Evolutionary conservation across 2,113 vertebrate species (phyloP).

Genomic region (Anoplopoma fimbria): DNA sequence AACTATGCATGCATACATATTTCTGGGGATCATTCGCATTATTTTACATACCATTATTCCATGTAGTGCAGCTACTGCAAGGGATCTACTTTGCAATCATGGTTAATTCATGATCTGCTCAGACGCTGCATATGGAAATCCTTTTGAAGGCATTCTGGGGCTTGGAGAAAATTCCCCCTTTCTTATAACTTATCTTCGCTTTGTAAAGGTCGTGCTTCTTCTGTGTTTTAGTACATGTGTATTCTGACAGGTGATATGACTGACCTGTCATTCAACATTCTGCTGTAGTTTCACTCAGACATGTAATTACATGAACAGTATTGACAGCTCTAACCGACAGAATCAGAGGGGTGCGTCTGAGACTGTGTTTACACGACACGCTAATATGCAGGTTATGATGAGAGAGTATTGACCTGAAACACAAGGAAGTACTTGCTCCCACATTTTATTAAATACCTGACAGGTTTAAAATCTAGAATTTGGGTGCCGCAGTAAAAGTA

Average conservation of each 20-base stretch:
- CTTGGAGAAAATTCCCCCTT: slow-evolving; percentile 36
- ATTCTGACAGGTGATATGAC: slow-evolving; percentile 9
- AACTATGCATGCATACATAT: slow-evolving; percentile 40
- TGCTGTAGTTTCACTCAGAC: slow-evolving; percentile 15
- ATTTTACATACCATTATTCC: slow-evolving; percentile 75
- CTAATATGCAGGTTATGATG: background rate
- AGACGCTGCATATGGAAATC: slow-evolving; percentile 59
- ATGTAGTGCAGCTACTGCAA: slow-evolving; percentile 50
- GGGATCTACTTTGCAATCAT: slow-evolving; percentile 69
- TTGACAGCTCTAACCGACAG: background rate
- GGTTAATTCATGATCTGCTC: slow-evolving; percentile 74
- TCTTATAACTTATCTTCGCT: slow-evolving; percentile 37
- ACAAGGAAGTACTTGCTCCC: too few species aligned
- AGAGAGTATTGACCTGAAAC: background rate
- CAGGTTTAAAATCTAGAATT: background rate
- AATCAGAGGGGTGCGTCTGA: slow-evolving; percentile 7
- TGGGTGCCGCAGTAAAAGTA: too few species aligned
- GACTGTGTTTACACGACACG: background rate
- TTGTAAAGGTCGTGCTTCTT: slow-evolving; percentile 32
- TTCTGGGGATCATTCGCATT: slow-evolving; percentile 67
- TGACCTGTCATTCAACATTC: slow-evolving; percentile 27
- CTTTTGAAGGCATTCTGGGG: slow-evolving; percentile 59
- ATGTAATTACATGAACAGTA: background rate
- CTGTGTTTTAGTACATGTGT: slow-evolving; percentile 30
- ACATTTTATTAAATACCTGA: background rate